phyloP scores from a whole-genome alignment of 2,797 vertebrate species.

The Pantherophis alleghaniensis region DNA sequence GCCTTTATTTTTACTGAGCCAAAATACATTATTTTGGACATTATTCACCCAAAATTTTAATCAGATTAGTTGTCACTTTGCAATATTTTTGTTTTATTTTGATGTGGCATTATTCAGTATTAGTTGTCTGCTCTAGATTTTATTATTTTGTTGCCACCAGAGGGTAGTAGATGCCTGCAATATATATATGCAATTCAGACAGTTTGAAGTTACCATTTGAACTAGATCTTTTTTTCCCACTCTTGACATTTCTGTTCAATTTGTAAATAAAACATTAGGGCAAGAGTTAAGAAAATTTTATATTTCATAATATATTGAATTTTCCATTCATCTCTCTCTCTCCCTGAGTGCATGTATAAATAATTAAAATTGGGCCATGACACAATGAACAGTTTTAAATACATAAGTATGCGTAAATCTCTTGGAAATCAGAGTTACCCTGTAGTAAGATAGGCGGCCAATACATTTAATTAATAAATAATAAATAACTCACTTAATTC shows the following conservation, averaged over 20 bases:
- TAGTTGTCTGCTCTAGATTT: background rate
- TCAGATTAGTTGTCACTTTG: background rate
- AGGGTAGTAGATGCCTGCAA: slow-evolving; percentile 41
- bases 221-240: background rate
- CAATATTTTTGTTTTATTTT: background rate
- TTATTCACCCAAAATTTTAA: background rate
- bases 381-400: background rate
- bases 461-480: background rate
- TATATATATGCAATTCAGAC: background rate
- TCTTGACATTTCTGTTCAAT: background rate
- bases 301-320: background rate
- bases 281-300: background rate
- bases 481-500: background rate
- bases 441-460: background rate
- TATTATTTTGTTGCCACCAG: slow-evolving; percentile 51
- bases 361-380: background rate
- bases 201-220: background rate
- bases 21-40: background rate
- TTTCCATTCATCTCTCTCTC: background rate
- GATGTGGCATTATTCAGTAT: background rate
- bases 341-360: background rate
- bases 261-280: slow-evolving; percentile 3
- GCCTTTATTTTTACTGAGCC: slow-evolving; percentile 1
- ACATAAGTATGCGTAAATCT: background rate
- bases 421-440: background rate